Percentiles rank a stretch among this genome's conserved stretches.
Evolutionary conservation across 2,888 invertebrate genomes (phyloP).

Genomic region (Patella depressa): DNA sequence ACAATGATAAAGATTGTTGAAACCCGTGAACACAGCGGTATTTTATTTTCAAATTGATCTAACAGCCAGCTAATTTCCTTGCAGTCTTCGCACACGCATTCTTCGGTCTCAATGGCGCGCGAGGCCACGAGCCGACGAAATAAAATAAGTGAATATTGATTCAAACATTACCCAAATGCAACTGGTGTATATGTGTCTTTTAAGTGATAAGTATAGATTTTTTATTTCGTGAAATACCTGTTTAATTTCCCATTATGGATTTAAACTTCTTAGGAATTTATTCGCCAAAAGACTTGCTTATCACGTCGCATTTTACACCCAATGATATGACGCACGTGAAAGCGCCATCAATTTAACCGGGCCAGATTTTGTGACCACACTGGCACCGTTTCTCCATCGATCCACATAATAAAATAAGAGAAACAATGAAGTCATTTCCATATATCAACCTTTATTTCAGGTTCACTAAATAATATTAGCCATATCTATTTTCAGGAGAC

Average conservation of each 20-base stretch:
- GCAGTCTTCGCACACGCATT: neutral
- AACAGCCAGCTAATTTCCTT: neutral
- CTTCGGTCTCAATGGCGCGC: neutral
- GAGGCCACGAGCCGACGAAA: neutral
- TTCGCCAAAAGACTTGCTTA: neutral
- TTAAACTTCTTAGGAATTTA: neutral
- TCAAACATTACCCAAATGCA: neutral
- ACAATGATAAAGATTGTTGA: no score
- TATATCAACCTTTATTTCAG: conserved; percentile 9
- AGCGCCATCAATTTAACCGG: neutral
- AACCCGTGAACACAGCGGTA: neutral
- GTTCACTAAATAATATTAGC: neutral
- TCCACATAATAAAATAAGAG: neutral
- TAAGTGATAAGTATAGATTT: no score
- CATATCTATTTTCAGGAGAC: neutral
- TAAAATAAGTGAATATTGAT: conserved; percentile 3
- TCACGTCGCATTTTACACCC: conserved; percentile 1
- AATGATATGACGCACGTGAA: neutral
- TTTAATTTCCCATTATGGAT: no score
- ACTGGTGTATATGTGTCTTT: no score
- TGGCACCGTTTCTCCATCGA: conserved; percentile 2
- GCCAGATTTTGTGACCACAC: neutral
- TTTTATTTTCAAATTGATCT: neutral
- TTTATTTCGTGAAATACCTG: no score
- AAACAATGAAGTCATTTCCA: neutral